Base-by-base conservation (phyloP, 2,113 vertebrate species). In the Protomyctophum bolini region DNA sequence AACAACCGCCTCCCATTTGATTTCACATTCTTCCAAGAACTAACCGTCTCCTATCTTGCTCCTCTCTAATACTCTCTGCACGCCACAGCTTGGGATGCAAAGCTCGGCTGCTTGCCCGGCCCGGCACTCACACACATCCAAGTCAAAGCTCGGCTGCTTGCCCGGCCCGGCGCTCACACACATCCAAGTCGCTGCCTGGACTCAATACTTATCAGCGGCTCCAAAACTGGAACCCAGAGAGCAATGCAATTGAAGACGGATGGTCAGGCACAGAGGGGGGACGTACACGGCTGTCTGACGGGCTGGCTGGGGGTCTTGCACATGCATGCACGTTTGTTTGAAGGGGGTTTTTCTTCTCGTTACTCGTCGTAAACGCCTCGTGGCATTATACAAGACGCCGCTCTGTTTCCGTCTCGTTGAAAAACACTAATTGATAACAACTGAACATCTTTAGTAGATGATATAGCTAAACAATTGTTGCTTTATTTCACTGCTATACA, bases 181-280 rank as follows among this genome's bases (percentile, higher is more conserved):
- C 21, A 21, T 87, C 88, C 88, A 86, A 90, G 63, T 72, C 33
- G 72, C 73, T 81, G 77, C 75, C 81, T 82, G 83, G 91, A 76
- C 72, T 56, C 60, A 11, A 75, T 77, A 72, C 15, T 88, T 90
- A 91, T 84, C 86, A 46, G 56, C 81, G 78, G 60, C 80, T 89
- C 86, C 87, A 90, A 2, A 88, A 89, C 83, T 86, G 87, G 85
- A 88, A 86, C 81, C 76, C 68, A 70, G 85, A 75, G 80, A 87
- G 86, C 84, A 78, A 89, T 75, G 75, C 71, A 83, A 88, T 87
- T 91, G 72, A 61, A 50, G 73, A 83, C 69, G 0, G 55, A 77
- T 65, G 81, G 85, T 52, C 80, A 60, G 60, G 10, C 70, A 45
- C 66, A 52, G 81, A 81, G 76, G 79, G 76, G 33, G 41, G n/a